Conservation (phyloP, 2,113 vertebrate species). For the Leptocoma aspasia region DNA sequence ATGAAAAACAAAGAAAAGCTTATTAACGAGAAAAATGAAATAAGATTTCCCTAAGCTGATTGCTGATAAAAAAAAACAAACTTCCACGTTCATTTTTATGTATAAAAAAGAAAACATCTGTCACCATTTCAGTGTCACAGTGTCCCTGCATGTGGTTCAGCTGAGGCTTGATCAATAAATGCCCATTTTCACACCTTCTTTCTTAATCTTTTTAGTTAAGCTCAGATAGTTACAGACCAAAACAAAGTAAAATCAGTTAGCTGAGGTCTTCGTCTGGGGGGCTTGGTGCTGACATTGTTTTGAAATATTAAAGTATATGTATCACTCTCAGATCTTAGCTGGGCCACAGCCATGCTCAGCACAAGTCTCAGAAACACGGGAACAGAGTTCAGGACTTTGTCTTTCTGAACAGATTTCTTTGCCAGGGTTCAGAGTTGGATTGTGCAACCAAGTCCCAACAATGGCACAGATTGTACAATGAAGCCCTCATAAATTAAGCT, state of each 20-base stretch:
- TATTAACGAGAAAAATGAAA: slow-evolving; percentile 50
- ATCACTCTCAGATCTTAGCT: not conserved
- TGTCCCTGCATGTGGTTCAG: not conserved
- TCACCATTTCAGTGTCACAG: not conserved
- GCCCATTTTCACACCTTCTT: not conserved
- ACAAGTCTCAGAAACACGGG: not conserved
- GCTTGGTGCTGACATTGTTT: not conserved
- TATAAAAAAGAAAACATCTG: slow-evolving; percentile 50
- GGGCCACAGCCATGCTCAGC: not conserved
- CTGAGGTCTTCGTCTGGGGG: fast-evolving
- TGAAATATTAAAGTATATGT: not conserved
- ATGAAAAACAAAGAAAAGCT: slow-evolving; percentile 60
- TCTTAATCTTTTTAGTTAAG: slow-evolving; percentile 13
- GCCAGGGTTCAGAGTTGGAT: not conserved
- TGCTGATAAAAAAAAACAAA: not conserved
- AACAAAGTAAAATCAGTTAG: not conserved
- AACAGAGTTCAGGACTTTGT: not conserved
- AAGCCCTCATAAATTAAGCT: not conserved
- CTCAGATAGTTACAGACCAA: not conserved
- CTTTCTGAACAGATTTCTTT: slow-evolving; percentile 12
- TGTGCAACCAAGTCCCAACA: not conserved
- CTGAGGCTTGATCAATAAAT: not conserved
- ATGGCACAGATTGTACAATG: not conserved
- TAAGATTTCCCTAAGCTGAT: slow-evolving; percentile 52
- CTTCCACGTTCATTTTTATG: slow-evolving; percentile 18